Base-by-base conservation (phyloP, 2,888 invertebrate species). In the Himalopsyche japonica region DNA sequence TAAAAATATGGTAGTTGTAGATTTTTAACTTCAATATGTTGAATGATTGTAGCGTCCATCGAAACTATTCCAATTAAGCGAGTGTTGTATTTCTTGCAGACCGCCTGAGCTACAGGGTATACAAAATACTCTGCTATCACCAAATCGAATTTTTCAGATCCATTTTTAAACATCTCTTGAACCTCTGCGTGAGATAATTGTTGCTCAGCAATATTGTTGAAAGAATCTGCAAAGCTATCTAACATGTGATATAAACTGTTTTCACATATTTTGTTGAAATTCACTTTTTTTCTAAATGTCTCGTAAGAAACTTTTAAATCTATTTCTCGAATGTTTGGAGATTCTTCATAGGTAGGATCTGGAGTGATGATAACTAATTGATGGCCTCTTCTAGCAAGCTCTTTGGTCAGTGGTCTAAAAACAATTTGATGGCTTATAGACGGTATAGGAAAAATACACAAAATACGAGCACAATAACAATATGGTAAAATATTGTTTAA, bases 351-450 rank as follows among this genome's bases (percentile, higher is more conserved):
- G 0, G 34, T 27, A 10, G 84, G 84, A 24, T 79, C 64, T 20
- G 84, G 30, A 15, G 82, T 82, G 5, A 24, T 70, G 10, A 84
- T 76, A 7, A 84, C 79, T 5, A 84, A 30, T 18, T 79, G 47
- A 43, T 84, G 84, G 4, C 84, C 84, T 30, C 79, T 82, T 30
- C 20, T 76, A 15, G 80, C 82, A 8, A 84, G 57, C 18, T 84
- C 82, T 76, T 80, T n/a, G 3, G 79, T 76, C 2, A 79, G 49
- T 8, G 48, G 27, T 34, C 82, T 37, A 34, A 48, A 79, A 20
- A 82, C 84, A 3, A 79, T 37, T 18, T 84, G 84, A 48, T 84
- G 82, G 37, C 82, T 84, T 24, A 47, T 24, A 8, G 79, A 81
- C 7, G 84, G 84, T 8, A 15, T 30, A 34, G 82, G 24, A 49